phyloP scores from a whole-genome alignment of 2,113 vertebrate genomes.

The Fregata magnificens region DNA sequence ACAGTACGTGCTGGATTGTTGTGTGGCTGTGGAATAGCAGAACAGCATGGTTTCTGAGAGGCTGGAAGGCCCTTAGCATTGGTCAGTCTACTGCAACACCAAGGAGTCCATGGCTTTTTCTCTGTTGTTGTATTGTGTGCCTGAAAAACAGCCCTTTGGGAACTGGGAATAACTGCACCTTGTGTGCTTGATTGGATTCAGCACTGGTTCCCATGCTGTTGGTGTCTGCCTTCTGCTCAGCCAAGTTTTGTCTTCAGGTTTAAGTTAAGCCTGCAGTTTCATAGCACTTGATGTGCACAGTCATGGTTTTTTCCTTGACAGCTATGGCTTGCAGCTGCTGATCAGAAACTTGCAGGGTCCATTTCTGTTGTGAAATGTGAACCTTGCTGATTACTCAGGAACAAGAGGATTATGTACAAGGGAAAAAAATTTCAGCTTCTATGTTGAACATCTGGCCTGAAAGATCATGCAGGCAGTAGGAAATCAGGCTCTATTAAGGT shows the following conservation, averaged over 20 bases:
- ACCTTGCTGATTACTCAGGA: background rate
- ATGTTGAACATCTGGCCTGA: background rate
- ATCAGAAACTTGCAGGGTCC: background rate
- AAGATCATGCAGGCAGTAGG: background rate
- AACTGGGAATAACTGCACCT: background rate
- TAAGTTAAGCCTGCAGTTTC: background rate
- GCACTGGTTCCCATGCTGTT: background rate
- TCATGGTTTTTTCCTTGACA: background rate
- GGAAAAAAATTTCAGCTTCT: background rate
- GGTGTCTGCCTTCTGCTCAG: background rate
- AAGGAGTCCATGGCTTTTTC: background rate
- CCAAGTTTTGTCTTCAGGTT: background rate
- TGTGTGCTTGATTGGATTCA: background rate
- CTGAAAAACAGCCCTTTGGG: background rate
- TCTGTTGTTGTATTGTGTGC: background rate
- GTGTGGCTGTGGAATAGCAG: background rate
- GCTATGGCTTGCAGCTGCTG: background rate
- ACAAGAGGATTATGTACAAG: background rate
- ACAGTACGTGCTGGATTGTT: background rate
- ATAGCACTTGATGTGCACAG: background rate
- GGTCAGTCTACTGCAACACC: background rate
- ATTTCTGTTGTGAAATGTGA: background rate
- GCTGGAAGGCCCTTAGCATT: background rate
- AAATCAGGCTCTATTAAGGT: background rate
- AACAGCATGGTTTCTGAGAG: rapidly evolving